phyloP scores from a whole-genome alignment of 2,888 invertebrate genomes.

The Drosophila sordidula region DNA sequence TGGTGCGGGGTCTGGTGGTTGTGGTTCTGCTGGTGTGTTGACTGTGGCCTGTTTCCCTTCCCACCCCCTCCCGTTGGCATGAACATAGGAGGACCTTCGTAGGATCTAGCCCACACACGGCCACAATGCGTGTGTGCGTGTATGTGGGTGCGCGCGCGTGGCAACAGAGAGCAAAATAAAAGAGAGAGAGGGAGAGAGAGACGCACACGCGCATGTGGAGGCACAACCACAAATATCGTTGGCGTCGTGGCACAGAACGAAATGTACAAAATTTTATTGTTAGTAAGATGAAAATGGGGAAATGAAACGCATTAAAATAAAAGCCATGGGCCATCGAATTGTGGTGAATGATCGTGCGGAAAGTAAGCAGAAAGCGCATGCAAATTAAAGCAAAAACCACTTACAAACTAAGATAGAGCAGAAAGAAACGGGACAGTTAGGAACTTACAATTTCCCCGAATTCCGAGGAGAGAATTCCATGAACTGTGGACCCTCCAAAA shows the following conservation, averaged over 20 bases:
- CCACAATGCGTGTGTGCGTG: background rate
- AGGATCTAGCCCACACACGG: slow-evolving; percentile 67
- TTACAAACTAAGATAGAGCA: slow-evolving; percentile 8
- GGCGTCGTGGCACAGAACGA: slow-evolving; percentile 66
- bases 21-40: slow-evolving; percentile 79
- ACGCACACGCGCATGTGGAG: slow-evolving; percentile 29
- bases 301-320: slow-evolving; percentile 58
- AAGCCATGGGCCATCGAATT: slow-evolving; percentile 58
- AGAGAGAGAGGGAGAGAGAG: slow-evolving; percentile 32
- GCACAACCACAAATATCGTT: slow-evolving; percentile 39
- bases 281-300: slow-evolving; percentile 76
- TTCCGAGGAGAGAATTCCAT: background rate
- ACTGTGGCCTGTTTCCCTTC: slow-evolving; percentile 82
- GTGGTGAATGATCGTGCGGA: slow-evolving; percentile 49
- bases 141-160: background rate
- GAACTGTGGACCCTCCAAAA: background rate
- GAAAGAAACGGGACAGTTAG: background rate
- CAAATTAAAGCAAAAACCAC: slow-evolving; percentile 29
- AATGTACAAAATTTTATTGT: slow-evolving; percentile 72
- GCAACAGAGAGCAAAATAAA: slow-evolving; percentile 1
- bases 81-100: slow-evolving; percentile 84
- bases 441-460: background rate
- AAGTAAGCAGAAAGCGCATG: slow-evolving; percentile 46
- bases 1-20: slow-evolving; percentile 75
- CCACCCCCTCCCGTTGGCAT: slow-evolving; percentile 84